Evolutionary conservation across 2,113 vertebrate species (phyloP).

Genomic region (Ammodytes marinus): DNA sequence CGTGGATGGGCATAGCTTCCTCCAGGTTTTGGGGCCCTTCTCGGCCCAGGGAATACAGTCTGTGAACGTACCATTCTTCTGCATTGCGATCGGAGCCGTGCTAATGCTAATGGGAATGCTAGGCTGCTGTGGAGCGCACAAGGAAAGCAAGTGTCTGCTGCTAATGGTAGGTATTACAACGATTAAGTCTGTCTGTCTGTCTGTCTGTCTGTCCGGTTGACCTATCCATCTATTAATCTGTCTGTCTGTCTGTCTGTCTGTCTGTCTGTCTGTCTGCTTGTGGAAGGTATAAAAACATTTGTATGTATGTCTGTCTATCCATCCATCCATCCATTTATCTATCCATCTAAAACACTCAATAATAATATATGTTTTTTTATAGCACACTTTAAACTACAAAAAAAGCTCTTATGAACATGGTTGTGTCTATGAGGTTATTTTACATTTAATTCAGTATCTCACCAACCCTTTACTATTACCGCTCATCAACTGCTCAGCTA

Average conservation of each 20-base stretch:
- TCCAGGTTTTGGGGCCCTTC: conserved; percentile 82
- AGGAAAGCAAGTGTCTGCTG: conserved; percentile 94
- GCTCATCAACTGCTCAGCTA: conserved; percentile 13
- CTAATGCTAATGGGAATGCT: conserved; percentile 90
- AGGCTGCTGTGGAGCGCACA: conserved; percentile 89
- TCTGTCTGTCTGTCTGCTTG: too few relatives aligned
- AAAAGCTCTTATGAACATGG: background rate
- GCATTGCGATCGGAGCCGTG: conserved; percentile 86
- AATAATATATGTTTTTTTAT: too few relatives aligned
- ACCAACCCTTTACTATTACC: background rate
- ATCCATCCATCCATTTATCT: too few relatives aligned
- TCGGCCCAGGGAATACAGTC: conserved; percentile 75
- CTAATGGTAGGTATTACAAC: conserved; percentile 83
- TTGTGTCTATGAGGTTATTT: background rate
- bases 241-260: too few relatives aligned
- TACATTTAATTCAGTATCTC: background rate
- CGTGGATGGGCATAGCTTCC: conserved; percentile 84
- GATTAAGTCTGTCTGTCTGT: too few relatives aligned
- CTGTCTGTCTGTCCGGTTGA: too few relatives aligned
- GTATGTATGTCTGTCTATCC: too few relatives aligned
- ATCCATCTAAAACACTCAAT: too few relatives aligned
- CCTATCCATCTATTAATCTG: too few relatives aligned
- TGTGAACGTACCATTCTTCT: conserved; percentile 89
- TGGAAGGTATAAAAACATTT: too few relatives aligned
- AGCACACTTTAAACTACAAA: background rate